phyloP scores from a whole-genome alignment of 2,113 vertebrate genomes.

The Salvelinus sp. region DNA sequence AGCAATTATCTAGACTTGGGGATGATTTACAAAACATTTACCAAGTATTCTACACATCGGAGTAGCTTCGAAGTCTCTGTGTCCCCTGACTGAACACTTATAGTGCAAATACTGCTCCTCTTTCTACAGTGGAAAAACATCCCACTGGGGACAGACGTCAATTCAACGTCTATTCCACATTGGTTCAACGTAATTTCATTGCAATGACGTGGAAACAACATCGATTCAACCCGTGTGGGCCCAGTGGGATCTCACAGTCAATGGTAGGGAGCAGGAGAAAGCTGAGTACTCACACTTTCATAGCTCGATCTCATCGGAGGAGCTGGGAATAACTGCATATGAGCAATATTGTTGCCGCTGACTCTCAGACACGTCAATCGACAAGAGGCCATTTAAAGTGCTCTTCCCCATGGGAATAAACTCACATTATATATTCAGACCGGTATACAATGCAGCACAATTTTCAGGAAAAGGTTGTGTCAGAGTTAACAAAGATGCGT shows the following conservation, averaged over 20 bases:
- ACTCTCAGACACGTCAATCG: not conserved
- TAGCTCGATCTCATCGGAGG: not conserved
- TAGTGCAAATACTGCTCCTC: not conserved
- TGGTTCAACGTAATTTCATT: too few species aligned
- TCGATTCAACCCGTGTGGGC: too few species aligned
- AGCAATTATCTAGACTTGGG: slow-evolving; percentile 31
- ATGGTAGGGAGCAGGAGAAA: not conserved
- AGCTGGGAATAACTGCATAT: not conserved
- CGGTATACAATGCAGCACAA: not conserved
- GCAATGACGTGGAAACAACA: too few species aligned
- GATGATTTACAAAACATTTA: slow-evolving; percentile 29
- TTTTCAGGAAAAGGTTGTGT: not conserved
- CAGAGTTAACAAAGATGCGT: not conserved
- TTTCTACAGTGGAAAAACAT: not conserved
- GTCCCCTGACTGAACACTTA: slow-evolving; percentile 9
- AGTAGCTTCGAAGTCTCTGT: not conserved
- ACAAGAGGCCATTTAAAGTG: not conserved
- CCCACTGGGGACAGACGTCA: too few species aligned
- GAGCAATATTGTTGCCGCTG: not conserved
- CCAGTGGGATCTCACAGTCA: not conserved
- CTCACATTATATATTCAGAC: not conserved
- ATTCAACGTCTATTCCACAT: too few species aligned
- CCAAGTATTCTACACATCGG: slow-evolving; percentile 3
- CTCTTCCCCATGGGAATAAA: not conserved
- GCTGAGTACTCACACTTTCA: not conserved